A percentile compares a stretch with the other conserved stretches of the same genome.
Conservation (phyloP, 2,113 vertebrate species). For the Gnathonemus longibarbis region DNA sequence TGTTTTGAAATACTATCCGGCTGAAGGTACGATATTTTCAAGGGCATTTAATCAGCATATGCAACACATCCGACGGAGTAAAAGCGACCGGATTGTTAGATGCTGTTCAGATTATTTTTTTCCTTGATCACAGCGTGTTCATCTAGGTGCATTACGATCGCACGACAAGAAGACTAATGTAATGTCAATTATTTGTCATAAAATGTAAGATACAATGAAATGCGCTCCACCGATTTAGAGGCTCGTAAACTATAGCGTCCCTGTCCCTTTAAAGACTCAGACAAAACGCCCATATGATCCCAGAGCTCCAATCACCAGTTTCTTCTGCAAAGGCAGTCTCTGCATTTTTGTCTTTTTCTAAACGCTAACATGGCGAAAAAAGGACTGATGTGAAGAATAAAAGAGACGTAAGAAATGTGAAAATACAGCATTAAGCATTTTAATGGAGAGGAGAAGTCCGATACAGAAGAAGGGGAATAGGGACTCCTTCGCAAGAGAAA, state of each 20-base stretch:
- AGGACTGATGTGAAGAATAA: conserved; percentile 24
- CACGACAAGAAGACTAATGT: neutral
- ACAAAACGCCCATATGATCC: conserved; percentile 63
- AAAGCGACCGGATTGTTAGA: neutral
- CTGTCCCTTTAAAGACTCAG: conserved; percentile 69
- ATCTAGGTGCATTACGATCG: neutral
- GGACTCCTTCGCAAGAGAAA: conserved; percentile 47
- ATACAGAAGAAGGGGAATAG: conserved; percentile 43
- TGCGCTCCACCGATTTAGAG: neutral
- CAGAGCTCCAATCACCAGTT: conserved; percentile 61
- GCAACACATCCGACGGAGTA: conserved; percentile 25
- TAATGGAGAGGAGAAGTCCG: conserved; percentile 51
- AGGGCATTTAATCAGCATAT: conserved; percentile 17
- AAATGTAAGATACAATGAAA: neutral
- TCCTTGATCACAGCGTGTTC: neutral
- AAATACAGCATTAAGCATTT: conserved; percentile 28
- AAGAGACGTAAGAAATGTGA: conserved; percentile 31
- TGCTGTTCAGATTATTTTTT: neutral
- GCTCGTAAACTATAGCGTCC: conserved; percentile 23
- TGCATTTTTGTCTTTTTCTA: conserved; percentile 28
- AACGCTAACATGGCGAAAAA: conserved; percentile 43
- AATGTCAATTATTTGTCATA: neutral
- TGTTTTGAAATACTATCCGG: neutral
- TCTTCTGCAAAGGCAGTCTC: conserved; percentile 31
- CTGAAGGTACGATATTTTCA: conserved; percentile 1